Evolutionary conservation across 2,888 invertebrate genomes (phyloP).

Genomic region (Pseudococcus longispinus): DNA sequence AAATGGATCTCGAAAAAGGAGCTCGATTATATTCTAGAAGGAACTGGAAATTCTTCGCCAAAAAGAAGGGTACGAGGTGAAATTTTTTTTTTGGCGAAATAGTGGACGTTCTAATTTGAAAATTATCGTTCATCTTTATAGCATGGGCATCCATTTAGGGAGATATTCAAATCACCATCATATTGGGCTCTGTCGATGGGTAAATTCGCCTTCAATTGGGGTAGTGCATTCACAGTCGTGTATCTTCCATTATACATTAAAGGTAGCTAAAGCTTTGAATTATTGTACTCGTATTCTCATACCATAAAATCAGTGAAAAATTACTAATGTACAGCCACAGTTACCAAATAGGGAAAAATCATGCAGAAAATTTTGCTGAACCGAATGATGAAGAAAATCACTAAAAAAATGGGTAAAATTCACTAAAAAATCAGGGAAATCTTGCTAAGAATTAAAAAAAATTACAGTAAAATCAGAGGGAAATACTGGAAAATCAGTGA

Average conservation of each 20-base stretch:
- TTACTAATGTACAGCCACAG: no score
- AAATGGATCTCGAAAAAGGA: background rate
- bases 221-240: background rate
- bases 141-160: background rate
- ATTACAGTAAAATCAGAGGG: no score
- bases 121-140: background rate
- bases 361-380: no score
- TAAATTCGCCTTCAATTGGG: constrained; percentile 25
- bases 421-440: no score
- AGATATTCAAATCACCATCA: constrained; percentile 32
- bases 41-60: background rate
- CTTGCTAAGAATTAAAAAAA: no score
- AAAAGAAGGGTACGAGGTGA: background rate
- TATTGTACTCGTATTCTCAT: no score
- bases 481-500: no score
- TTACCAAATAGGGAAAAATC: no score
- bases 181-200: constrained; percentile 22
- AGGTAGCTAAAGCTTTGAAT: background rate
- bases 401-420: no score
- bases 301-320: no score
- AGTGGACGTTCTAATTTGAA: no score
- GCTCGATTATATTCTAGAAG: background rate
- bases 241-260: constrained; percentile 39
- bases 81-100: background rate
- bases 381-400: no score